These are phyloP conservation scores for Euphonia xanthogaster DNA, from an alignment of 2,797 vertebrate species.

Conservation along the genomic window DNA sequence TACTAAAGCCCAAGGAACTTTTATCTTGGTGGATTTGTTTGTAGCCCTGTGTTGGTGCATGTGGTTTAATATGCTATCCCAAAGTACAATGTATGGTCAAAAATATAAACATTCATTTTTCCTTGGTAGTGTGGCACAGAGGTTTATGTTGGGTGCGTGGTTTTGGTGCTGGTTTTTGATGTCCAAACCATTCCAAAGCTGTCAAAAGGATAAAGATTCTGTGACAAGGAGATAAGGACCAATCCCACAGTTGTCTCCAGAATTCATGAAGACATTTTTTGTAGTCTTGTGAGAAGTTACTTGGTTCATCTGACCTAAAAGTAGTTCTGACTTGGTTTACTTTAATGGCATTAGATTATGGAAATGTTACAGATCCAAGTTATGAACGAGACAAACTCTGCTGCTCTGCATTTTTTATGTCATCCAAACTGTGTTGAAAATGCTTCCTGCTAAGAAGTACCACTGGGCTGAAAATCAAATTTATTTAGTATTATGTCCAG, in stretches of 20 bases:
- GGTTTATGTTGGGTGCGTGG: background rate
- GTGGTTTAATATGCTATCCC: background rate
- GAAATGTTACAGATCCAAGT: background rate
- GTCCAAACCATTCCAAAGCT: background rate
- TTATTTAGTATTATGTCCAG: background rate
- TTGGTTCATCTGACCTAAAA: background rate
- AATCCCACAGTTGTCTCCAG: background rate
- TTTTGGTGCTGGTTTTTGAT: background rate
- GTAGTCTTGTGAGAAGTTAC: background rate
- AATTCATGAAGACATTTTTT: background rate
- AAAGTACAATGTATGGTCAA: background rate
- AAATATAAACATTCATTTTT: background rate
- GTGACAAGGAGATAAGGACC: background rate
- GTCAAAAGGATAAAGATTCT: background rate
- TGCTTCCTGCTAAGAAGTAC: background rate
- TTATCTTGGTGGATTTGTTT: background rate
- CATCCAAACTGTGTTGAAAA: background rate
- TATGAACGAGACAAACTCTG: background rate
- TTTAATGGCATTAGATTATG: background rate
- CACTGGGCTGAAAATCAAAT: background rate
- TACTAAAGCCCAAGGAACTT: background rate
- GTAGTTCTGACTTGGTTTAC: background rate
- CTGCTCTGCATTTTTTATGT: background rate
- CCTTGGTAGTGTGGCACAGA: background rate
- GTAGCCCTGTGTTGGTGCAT: background rate